Conservation (phyloP, 2,888 invertebrate genomes). For the Nebria brevicollis region DNA sequence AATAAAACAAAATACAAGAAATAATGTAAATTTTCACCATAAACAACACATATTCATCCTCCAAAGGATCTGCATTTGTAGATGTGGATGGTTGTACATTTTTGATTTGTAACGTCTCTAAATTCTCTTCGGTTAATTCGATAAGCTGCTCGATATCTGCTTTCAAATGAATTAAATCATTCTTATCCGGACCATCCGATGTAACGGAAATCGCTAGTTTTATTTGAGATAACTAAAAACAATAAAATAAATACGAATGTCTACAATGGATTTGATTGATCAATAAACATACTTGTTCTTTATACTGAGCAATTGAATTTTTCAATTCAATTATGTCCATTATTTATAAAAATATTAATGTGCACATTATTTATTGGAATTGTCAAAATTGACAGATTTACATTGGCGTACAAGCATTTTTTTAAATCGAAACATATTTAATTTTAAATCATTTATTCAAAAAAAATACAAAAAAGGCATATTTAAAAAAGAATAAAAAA, state of each 20-base stretch:
- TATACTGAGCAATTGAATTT: conserved; percentile 46
- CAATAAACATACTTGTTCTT: conserved; percentile 49
- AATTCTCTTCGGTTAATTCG: conserved; percentile 72
- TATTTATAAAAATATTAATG: conserved; percentile 10
- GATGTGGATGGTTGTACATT: conserved; percentile 36
- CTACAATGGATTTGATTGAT: not conserved
- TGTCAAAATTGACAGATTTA: conserved; percentile 9
- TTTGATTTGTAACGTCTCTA: conserved; percentile 57
- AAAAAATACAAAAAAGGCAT: not conserved
- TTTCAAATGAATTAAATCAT: conserved; percentile 70
- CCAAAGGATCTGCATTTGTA: conserved; percentile 58
- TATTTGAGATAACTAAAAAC: conserved; percentile 51
- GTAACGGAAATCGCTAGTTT: conserved; percentile 65
- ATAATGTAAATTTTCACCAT: conserved; percentile 65
- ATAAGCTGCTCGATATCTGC: conserved; percentile 75
- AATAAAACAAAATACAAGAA: not conserved
- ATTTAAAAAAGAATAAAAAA: not conserved
- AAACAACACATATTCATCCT: conserved; percentile 74
- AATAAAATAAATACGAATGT: conserved; percentile 17
- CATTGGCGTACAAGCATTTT: not conserved
- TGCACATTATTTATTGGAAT: not conserved
- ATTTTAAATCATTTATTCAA: not conserved
- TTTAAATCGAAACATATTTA: not conserved
- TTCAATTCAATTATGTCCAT: conserved; percentile 39
- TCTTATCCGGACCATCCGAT: conserved; percentile 64